Base-by-base conservation (phyloP, 2,797 vertebrate genomes). In the Acipenser ruthenus region DNA sequence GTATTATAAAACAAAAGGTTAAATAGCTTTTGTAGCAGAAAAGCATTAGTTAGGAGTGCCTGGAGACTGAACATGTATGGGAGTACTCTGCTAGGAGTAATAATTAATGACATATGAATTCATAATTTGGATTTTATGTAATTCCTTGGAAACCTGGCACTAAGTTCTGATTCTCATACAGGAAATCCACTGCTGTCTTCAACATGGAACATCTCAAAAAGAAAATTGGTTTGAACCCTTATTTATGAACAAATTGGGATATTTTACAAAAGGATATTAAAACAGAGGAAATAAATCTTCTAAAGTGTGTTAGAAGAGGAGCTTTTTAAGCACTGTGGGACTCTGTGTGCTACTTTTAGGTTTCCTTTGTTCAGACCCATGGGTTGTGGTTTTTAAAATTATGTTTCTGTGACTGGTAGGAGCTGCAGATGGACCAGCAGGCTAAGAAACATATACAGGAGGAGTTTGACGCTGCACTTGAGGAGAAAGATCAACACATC, bases 361-460 rank as follows among this genome's bases (percentile, higher is more conserved):
- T 37, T 37, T 37, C 23, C 23, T 37, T 37, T 37, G 23, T 37
- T 37, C 23, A 37, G 23, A 37, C 23, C 23, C 23, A 37, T 37
- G 23, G 23, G 4, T 8, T 48, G 13, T 50, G 13, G 9, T 63
- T 48, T 63, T 10, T 37, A 10, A 7, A 11, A 12, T 13, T 15
- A 55, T 23, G 12, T 61, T 12, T 70, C 53, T 7, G 23, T 59
- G n/a, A 18, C 69, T 8, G 72, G 1, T 65, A 99, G 97, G 96
- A 99, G 77, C 91, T 99, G 10, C 95, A 98, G 62, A 97, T 99
- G 96, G 95, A 98, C 82, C 95, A 99, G 67, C 94, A 96, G 78
- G 93, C 96, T 50, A 99, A 99, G 82, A 99, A 97, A 82, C 96
- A 99, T 76, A 86, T 99, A 47, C 96, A 99, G 62, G 96, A 98